These are phyloP conservation scores for Pseudomugil tenellus DNA, from an alignment of 2,797 vertebrate genomes.

Conservation along the genomic window DNA sequence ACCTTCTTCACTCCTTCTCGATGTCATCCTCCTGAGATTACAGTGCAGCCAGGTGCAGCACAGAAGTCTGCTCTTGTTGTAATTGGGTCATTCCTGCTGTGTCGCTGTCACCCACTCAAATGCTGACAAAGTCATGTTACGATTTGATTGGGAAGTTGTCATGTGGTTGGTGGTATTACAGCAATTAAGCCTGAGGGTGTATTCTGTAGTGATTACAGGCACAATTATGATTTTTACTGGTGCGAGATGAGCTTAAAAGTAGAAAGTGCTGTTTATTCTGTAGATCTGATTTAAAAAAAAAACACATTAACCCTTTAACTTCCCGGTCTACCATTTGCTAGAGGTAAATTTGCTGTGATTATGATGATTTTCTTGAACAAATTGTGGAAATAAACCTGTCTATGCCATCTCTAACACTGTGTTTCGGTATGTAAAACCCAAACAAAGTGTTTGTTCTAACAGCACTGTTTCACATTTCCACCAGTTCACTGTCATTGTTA, in stretches of 20 bases:
- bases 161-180: slow-evolving; percentile 13
- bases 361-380: too few species aligned
- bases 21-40: too few species aligned
- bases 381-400: too few species aligned
- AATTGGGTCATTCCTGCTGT: slow-evolving; percentile 39
- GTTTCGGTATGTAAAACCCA: too few species aligned
- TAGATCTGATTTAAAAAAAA: too few species aligned
- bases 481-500: too few species aligned
- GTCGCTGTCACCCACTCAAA: slow-evolving; percentile 31
- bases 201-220: slow-evolving; percentile 40
- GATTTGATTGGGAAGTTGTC: slow-evolving; percentile 4
- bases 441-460: too few species aligned
- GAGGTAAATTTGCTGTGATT: too few species aligned
- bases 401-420: too few species aligned
- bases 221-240: slow-evolving; percentile 16
- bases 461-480: too few species aligned
- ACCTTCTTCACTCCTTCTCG: slow-evolving; percentile 25
- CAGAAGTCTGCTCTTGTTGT: slow-evolving; percentile 26
- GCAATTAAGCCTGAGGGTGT: slow-evolving; percentile 23
- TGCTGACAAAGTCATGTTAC: slow-evolving; percentile 9
- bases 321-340: too few species aligned
- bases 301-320: too few species aligned
- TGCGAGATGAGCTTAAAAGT: slow-evolving; percentile 1
- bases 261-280: background rate
- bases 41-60: slow-evolving; percentile 2